phyloP scores from a whole-genome alignment of 2,797 vertebrate species.

The Enteromius argenteus region DNA sequence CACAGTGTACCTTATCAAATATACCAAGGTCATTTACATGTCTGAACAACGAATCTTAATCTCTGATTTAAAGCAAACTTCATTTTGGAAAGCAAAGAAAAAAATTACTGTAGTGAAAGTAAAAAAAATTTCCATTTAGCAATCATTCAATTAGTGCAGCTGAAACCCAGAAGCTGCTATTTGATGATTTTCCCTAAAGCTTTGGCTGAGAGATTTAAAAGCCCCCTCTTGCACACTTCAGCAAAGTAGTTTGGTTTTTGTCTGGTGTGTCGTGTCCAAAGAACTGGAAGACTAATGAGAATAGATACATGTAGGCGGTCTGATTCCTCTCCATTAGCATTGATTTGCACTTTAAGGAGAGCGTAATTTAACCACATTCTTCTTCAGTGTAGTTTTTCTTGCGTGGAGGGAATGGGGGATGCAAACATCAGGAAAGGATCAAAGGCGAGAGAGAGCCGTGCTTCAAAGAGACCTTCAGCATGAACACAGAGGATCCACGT shows the following conservation, averaged over 20 bases:
- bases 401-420: not conserved
- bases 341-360: conserved; percentile 53
- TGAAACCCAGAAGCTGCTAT: conserved; percentile 4
- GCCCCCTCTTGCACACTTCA: conserved; percentile 27
- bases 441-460: conserved; percentile 7
- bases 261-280: conserved; percentile 28
- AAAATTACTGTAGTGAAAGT: not conserved
- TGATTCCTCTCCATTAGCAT: conserved; percentile 38
- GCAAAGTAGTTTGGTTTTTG: conserved; percentile 21
- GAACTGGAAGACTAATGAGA: conserved; percentile 28
- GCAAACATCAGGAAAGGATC: conserved; percentile 10
- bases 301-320: conserved; percentile 39
- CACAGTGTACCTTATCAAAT: not conserved
- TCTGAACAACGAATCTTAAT: not conserved
- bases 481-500: conserved; percentile 4
- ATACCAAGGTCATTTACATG: not conserved
- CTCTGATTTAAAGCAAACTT: not conserved
- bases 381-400: not conserved
- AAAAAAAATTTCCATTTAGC: not conserved
- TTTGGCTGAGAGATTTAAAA: not conserved
- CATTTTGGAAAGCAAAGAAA: not conserved
- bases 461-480: conserved; percentile 31
- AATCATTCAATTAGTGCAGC: conserved; percentile 1
- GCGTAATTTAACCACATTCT: conserved; percentile 33
- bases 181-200: conserved; percentile 10